Evolutionary conservation across 1,140 invertebrate genomes (phyloP), one percentile per base, ranked within the genome.

Genomic region (Dryas iulia): DNA sequence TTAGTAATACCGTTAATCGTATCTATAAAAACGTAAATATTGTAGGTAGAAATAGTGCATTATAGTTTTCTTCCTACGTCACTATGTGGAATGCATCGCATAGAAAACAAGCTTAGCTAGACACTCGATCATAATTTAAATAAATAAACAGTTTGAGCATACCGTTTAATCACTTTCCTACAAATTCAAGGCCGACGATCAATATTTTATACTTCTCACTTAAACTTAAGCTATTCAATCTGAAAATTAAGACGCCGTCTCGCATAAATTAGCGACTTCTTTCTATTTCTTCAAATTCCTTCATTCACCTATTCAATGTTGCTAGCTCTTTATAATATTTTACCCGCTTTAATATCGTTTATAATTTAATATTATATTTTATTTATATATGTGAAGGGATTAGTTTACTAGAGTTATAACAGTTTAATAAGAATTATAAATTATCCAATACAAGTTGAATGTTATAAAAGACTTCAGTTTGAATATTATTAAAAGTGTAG

Each of bases 241-340:
- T 83, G 83, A 91, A 90, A 89, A 85, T 89, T 87, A 89, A 91
- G 89, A 91, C 89, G 87, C 84, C 81, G 86, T 91, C 82, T 87
- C 79, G 83, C 78, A 89, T 87, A 90, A 87, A 86, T 87, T 87
- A 89, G 83, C 74, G 83, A 89, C 85, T 89, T 89, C 87, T 91
- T 89, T 89, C 85, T 91, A 89, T 91, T 89, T 91, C 84, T 87
- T 89, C 74, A 85, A 86, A 89, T 87, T 89, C 84, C 78, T 87
- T 89, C 85, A 84, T 84, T 89, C 80, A 77, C 72, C 81, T 84
- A 86, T 76, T 78, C 60, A 18, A 83, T 69, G 84, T 88, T 47
- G 39, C 39, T 47, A 47, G 39, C 14, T 21, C 21, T 7, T 21
- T 18, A 47, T 2, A 1, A 47, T 2, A 18, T 47, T 47, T 47